phyloP scores from a whole-genome alignment of 2,113 vertebrate genomes.

The Anoura caudifer region DNA sequence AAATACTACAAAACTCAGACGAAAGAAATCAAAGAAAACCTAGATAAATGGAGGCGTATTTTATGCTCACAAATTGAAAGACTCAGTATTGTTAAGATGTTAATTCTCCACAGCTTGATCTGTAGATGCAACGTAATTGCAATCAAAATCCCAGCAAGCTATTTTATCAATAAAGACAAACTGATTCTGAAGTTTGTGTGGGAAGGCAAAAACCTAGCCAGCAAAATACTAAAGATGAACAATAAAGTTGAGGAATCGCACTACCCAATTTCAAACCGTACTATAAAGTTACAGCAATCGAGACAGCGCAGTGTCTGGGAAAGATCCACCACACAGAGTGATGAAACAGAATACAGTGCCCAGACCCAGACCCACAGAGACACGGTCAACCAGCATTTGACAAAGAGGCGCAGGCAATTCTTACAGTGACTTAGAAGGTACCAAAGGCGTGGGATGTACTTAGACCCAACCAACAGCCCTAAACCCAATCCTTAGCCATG shows the following conservation, averaged over 20 bases:
- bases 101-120: not conserved
- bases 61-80: not conserved
- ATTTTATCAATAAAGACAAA: not conserved
- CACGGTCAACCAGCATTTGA: not conserved
- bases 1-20: not conserved
- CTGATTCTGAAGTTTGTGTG: not conserved
- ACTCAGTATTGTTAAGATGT: not conserved
- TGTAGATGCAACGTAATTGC: not conserved
- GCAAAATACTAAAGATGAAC: not conserved
- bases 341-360: not conserved
- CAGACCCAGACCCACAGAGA: not conserved
- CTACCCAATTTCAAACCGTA: not conserved
- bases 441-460: rapidly evolving
- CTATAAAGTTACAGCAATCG: not conserved
- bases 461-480: not conserved
- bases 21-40: not conserved
- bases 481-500: not conserved
- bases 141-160: not conserved
- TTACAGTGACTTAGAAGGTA: not conserved
- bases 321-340: not conserved
- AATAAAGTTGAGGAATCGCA: not conserved
- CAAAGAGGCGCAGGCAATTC: not conserved
- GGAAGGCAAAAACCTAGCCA: not conserved
- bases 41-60: not conserved
- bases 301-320: not conserved